phyloP scores from a whole-genome alignment of 2,797 vertebrate genomes.

The Masticophis lateralis region DNA sequence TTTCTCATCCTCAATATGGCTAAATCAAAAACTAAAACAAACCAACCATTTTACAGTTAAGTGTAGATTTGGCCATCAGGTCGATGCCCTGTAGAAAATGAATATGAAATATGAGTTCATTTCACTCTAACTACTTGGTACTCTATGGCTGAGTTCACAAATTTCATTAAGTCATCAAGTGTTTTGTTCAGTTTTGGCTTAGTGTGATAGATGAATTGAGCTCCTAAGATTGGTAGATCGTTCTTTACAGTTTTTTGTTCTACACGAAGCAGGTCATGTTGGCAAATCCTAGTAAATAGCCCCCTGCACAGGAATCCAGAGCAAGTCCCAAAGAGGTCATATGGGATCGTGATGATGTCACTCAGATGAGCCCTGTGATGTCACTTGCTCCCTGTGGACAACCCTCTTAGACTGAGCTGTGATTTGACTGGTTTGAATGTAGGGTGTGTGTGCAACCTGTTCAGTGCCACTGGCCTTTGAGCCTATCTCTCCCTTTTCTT shows the following conservation, averaged over 20 bases:
- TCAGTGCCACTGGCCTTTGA: not conserved
- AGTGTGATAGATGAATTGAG: not conserved
- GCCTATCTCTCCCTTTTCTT: not conserved
- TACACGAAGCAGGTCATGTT: not conserved
- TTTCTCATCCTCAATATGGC: not conserved
- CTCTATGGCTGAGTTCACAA: not conserved
- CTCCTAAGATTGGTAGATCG: not conserved
- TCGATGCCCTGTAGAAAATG: not conserved
- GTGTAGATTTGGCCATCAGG: not conserved
- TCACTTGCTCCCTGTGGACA: not conserved
- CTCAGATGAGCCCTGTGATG: not conserved
- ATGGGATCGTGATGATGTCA: not conserved
- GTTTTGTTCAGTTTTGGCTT: not conserved
- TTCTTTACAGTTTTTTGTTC: not conserved
- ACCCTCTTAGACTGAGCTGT: not conserved
- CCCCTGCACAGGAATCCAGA: not conserved
- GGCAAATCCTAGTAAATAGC: not conserved
- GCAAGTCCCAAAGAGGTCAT: not conserved
- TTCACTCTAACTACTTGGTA: not conserved
- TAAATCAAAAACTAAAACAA: not conserved
- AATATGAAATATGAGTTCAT: not conserved
- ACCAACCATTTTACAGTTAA: not conserved
- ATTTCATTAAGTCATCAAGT: not conserved
- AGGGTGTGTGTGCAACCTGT: accelerated
- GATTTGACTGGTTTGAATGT: not conserved